Evolutionary conservation across 2,113 vertebrate genomes (phyloP).

Genomic region (Callorhinus ursinus): DNA sequence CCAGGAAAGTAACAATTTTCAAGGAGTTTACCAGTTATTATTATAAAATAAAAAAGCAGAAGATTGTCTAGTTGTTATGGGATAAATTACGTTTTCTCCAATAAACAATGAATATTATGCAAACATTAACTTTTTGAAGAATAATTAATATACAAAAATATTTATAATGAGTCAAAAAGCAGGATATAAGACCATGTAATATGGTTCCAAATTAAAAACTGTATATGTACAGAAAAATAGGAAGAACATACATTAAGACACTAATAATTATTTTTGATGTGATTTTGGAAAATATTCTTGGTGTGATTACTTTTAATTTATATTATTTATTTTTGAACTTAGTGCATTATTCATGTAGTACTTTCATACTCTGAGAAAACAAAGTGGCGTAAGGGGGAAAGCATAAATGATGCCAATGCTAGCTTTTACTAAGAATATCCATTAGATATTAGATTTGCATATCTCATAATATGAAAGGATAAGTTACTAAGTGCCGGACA

Average conservation of each 20-base stretch:
- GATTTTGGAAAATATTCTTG: neutral
- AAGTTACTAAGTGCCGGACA: slow-evolving; percentile 16
- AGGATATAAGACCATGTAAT: neutral
- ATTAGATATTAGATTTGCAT: slow-evolving; percentile 31
- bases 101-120: neutral
- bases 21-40: neutral
- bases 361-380: neutral
- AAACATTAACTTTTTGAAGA: slow-evolving; percentile 24
- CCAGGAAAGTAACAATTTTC: slow-evolving; percentile 16
- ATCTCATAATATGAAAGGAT: neutral
- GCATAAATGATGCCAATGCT: neutral
- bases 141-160: neutral
- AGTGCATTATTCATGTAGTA: neutral
- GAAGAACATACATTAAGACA: neutral
- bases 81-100: slow-evolving; percentile 28
- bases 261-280: slow-evolving; percentile 36
- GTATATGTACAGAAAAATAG: neutral
- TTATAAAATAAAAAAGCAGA: neutral
- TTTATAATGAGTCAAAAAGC: slow-evolving; percentile 19
- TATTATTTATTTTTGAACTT: neutral
- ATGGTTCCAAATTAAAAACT: neutral
- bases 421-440: neutral
- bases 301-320: neutral
- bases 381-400: neutral
- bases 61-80: neutral